Conservation (phyloP, 2,888 invertebrate species). For the Drosophila cognata region DNA sequence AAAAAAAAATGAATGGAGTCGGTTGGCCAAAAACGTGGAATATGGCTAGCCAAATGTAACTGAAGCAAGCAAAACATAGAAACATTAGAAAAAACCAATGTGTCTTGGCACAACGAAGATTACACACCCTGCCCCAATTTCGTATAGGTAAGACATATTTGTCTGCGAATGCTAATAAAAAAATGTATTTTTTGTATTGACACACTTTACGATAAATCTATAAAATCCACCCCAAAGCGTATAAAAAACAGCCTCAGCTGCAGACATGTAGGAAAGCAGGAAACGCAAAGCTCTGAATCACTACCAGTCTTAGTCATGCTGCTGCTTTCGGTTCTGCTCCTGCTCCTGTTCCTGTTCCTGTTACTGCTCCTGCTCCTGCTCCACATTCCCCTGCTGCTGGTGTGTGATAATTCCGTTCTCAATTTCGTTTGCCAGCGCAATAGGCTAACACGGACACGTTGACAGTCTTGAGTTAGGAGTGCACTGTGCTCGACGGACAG, state of each 20-base stretch:
- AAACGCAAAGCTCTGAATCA: slow-evolving; percentile 31
- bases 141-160: background rate
- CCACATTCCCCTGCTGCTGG: slow-evolving; percentile 31
- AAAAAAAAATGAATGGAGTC: background rate
- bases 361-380: background rate
- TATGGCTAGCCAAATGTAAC: slow-evolving; percentile 46
- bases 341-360: background rate
- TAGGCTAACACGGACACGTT: slow-evolving; percentile 43
- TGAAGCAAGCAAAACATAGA: slow-evolving; percentile 40
- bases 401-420: slow-evolving; percentile 75
- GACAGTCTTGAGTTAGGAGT: background rate
- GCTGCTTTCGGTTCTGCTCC: slow-evolving; percentile 7
- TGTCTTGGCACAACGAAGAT: background rate
- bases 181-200: background rate
- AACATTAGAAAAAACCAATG: background rate
- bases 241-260: slow-evolving; percentile 10
- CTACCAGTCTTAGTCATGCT: slow-evolving; percentile 41
- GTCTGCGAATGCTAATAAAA: background rate
- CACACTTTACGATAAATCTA: background rate
- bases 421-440: slow-evolving; percentile 57
- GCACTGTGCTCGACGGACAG: background rate
- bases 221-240: background rate
- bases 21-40: slow-evolving; percentile 24
- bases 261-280: background rate
- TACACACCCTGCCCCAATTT: background rate